Conservation (phyloP, 2,113 vertebrate genomes). For the Paratilapia polleni region DNA sequence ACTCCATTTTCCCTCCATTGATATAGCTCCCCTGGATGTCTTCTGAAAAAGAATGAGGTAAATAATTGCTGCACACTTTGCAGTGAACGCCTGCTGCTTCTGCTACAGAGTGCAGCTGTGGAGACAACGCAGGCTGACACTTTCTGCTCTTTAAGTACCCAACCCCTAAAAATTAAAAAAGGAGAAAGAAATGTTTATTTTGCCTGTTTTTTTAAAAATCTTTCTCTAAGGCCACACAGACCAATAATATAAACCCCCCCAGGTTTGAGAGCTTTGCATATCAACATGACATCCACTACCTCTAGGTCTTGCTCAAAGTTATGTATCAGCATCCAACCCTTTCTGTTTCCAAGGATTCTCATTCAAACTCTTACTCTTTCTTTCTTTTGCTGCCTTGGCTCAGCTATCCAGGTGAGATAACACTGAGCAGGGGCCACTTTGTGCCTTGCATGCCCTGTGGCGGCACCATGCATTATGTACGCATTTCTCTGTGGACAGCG, state of each 20-base stretch:
- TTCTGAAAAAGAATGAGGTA: slow-evolving; percentile 22
- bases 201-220: slow-evolving; percentile 5
- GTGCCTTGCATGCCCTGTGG: slow-evolving; percentile 50
- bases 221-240: slow-evolving; percentile 23
- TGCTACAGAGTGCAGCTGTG: slow-evolving; percentile 14
- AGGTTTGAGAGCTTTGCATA: slow-evolving; percentile 34
- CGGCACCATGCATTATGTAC: slow-evolving; percentile 66
- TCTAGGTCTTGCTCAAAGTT: slow-evolving; percentile 26
- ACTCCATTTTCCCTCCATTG: slow-evolving; percentile 44
- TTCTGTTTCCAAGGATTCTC: slow-evolving; percentile 50
- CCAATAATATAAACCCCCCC: slow-evolving; percentile 22
- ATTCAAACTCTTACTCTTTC: slow-evolving; percentile 30
- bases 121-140: slow-evolving; percentile 5
- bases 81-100: slow-evolving; percentile 25
- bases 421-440: slow-evolving; percentile 47
- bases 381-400: slow-evolving; percentile 21
- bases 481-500: slow-evolving; percentile 67
- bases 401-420: slow-evolving; percentile 42
- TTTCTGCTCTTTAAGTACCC: slow-evolving; percentile 13
- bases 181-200: background rate
- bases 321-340: slow-evolving; percentile 34
- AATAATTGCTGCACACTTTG: slow-evolving; percentile 32
- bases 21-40: slow-evolving; percentile 43
- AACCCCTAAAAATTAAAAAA: slow-evolving; percentile 12
- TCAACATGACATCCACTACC: slow-evolving; percentile 45